Evolutionary conservation across 2,113 vertebrate species (phyloP).

Genomic region (Melanerpes aurifrons): DNA sequence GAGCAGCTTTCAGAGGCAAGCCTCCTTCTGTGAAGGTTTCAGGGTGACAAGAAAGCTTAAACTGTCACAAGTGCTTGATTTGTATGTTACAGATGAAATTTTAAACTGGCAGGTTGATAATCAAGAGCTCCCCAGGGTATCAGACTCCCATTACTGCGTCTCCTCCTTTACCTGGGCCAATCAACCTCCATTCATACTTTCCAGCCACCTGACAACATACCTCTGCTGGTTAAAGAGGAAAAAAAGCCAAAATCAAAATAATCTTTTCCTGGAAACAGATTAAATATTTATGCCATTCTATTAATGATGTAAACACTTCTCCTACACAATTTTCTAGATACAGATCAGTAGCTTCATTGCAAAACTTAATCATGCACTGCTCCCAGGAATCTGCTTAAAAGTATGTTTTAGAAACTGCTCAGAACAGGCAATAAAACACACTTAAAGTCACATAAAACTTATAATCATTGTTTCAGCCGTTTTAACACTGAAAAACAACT

Average conservation of each 20-base stretch:
- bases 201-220: conserved; percentile 33
- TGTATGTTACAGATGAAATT: conserved; percentile 13
- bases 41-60: conserved; percentile 40
- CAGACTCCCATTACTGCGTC: background rate
- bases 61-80: conserved; percentile 14
- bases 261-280: conserved; percentile 20
- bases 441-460: conserved; percentile 34
- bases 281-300: conserved; percentile 25
- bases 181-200: background rate
- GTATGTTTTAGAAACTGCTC: background rate
- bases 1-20: conserved; percentile 34
- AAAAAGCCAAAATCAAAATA: background rate
- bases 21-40: conserved; percentile 31
- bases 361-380: background rate
- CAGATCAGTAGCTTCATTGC: background rate
- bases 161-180: background rate
- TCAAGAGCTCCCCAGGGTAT: background rate
- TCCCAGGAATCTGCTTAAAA: conserved; percentile 15
- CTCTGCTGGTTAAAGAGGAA: background rate
- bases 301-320: background rate
- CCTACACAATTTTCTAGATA: background rate
- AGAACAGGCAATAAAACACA: conserved; percentile 46
- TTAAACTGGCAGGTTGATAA: conserved; percentile 27
- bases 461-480: conserved; percentile 5
- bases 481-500: conserved; percentile 46